Evolutionary conservation across 2,888 invertebrate genomes (phyloP).

Genomic region (Helicoverpa assulta): DNA sequence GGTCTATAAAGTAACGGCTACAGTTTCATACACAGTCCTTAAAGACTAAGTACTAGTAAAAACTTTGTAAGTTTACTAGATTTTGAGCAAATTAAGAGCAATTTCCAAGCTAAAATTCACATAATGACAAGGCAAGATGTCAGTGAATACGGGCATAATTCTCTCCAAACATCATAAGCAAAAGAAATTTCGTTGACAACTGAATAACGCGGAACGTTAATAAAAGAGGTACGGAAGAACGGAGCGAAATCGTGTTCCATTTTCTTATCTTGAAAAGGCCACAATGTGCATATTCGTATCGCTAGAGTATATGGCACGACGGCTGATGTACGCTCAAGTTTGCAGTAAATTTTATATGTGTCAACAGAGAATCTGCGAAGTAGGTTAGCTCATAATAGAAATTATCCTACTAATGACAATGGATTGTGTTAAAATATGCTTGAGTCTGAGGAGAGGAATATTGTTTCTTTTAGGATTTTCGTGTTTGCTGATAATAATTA

Average conservation of each 20-base stretch:
- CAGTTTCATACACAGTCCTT: too few relatives aligned
- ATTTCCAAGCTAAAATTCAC: too few relatives aligned
- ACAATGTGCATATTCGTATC: conserved; percentile 60
- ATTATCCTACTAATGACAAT: conserved; percentile 10
- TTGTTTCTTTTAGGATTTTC: background rate
- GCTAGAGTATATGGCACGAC: conserved; percentile 40
- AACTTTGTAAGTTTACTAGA: too few relatives aligned
- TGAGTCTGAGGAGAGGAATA: background rate
- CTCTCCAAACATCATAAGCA: background rate
- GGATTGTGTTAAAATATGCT: background rate
- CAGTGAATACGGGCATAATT: background rate
- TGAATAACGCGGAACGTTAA: conserved; percentile 55
- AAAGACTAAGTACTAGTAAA: too few relatives aligned
- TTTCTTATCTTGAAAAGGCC: conserved; percentile 64
- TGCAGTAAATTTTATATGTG: conserved; percentile 52
- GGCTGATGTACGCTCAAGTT: conserved; percentile 54
- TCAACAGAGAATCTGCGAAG: conserved; percentile 34
- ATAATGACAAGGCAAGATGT: too few relatives aligned
- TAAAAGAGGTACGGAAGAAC: conserved; percentile 58
- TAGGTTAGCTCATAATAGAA: conserved; percentile 43
- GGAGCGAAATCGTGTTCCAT: conserved; percentile 61
- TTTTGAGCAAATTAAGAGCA: too few relatives aligned
- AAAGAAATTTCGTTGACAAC: conserved; percentile 51
- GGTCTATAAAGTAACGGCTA: too few relatives aligned
- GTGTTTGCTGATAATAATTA: background rate